Conservation (phyloP, 2,888 invertebrate species). For the Girardia tigrina region DNA sequence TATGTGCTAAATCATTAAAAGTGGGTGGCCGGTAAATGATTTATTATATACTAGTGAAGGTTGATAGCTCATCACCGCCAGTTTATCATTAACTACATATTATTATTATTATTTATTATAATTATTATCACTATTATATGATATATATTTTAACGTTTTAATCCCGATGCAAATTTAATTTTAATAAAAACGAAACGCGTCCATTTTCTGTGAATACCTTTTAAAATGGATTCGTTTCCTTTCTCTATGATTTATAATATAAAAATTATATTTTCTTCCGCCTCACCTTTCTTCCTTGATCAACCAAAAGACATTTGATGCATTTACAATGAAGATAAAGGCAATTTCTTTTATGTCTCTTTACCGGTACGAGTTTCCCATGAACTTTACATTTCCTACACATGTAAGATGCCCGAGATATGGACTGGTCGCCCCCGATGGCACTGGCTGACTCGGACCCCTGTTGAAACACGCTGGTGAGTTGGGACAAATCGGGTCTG, state of each 20-base stretch:
- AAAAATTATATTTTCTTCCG: too few species aligned
- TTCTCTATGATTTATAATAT: background rate
- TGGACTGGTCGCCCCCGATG: background rate
- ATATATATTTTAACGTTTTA: background rate
- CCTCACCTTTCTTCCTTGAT: conserved; percentile 34
- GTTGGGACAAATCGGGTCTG: background rate
- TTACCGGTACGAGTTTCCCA: conserved; percentile 33
- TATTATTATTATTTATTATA: background rate
- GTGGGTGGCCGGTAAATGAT: conserved; percentile 23
- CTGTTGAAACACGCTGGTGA: background rate
- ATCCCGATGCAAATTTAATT: too few species aligned
- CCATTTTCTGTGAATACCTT: too few species aligned
- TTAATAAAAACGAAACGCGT: too few species aligned
- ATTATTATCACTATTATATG: background rate
- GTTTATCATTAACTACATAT: background rate
- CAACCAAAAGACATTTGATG: conserved; percentile 35
- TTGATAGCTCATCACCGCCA: conserved; percentile 23
- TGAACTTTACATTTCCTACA: conserved; percentile 37
- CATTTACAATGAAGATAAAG: conserved; percentile 35
- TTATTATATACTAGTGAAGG: conserved; percentile 16
- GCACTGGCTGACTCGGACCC: conserved; percentile 8
- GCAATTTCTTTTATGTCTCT: conserved; percentile 36
- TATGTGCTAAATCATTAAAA: conserved; percentile 13
- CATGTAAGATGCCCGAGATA: conserved; percentile 35
- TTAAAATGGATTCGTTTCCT: too few species aligned